Evolutionary conservation across 2,113 vertebrate genomes (phyloP).

Genomic region (Lepus europaeus): DNA sequence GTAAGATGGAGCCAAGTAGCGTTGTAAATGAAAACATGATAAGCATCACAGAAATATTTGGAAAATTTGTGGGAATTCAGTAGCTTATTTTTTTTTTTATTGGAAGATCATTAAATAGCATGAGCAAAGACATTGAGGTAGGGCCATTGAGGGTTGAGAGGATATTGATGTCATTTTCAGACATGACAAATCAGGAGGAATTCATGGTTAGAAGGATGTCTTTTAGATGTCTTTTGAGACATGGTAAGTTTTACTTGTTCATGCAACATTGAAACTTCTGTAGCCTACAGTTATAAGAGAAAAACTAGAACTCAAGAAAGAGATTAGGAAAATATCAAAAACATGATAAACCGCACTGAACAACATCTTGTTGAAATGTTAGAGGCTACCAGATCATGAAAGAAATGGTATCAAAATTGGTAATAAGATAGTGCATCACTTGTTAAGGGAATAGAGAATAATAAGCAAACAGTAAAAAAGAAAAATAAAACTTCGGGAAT

Average conservation of each 20-base stretch:
- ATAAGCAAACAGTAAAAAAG: not conserved
- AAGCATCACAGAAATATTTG: slow-evolving; percentile 12
- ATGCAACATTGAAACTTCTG: not conserved
- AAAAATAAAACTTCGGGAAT: not conserved
- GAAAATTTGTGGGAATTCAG: not conserved
- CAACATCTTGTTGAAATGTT: not conserved
- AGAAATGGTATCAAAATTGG: not conserved
- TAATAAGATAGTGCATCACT: not conserved
- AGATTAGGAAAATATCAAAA: not conserved
- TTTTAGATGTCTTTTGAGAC: not conserved
- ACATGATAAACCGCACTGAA: not conserved
- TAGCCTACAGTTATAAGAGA: not conserved
- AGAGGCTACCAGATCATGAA: not conserved
- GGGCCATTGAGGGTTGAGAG: not conserved
- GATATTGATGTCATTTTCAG: not conserved
- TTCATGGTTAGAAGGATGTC: slow-evolving; percentile 24
- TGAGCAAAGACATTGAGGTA: not conserved
- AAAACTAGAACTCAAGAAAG: not conserved
- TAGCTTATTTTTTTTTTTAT: slow-evolving; percentile 23
- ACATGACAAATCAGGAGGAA: not conserved
- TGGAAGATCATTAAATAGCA: not conserved
- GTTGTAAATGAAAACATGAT: not conserved
- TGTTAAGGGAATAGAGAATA: not conserved
- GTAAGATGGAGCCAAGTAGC: not conserved
- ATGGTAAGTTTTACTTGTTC: slow-evolving; percentile 14